These are phyloP conservation scores for Lacanobia oleracea DNA, from an alignment of 2,888 invertebrate genomes.

Conservation along the genomic window DNA sequence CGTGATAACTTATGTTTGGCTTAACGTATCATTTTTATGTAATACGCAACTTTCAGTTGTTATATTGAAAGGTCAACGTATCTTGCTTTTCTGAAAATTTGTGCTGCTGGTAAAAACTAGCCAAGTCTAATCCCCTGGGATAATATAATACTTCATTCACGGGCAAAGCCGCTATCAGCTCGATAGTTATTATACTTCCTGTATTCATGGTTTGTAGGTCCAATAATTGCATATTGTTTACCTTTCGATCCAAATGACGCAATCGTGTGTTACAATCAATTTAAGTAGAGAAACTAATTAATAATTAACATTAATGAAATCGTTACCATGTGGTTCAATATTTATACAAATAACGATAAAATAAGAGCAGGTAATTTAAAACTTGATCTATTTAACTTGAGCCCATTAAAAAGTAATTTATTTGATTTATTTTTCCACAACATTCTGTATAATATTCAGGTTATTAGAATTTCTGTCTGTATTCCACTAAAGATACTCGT, in stretches of 20 bases:
- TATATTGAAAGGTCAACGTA: too few relatives aligned
- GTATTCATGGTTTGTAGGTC: neutral
- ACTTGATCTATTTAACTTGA: constrained; percentile 17
- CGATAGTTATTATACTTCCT: neutral
- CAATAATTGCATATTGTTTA: constrained; percentile 4
- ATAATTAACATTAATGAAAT: neutral
- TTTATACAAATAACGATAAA: constrained; percentile 25
- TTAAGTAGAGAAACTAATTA: neutral
- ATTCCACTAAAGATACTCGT: too few relatives aligned
- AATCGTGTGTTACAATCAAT: constrained; percentile 2
- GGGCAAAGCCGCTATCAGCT: neutral
- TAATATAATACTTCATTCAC: neutral
- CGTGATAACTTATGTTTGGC: too few relatives aligned
- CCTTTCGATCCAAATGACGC: neutral
- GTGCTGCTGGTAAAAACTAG: too few relatives aligned
- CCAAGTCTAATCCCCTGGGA: neutral
- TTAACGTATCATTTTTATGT: too few relatives aligned
- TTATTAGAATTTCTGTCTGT: neutral
- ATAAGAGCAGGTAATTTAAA: constrained; percentile 7
- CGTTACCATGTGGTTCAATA: constrained; percentile 26
- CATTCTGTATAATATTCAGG: neutral
- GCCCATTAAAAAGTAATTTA: constrained; percentile 33
- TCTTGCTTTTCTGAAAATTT: too few relatives aligned
- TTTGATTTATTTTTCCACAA: constrained; percentile 16
- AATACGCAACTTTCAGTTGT: too few relatives aligned